Conservation (phyloP, 2,888 invertebrate genomes). For the Hartigia nigra region DNA sequence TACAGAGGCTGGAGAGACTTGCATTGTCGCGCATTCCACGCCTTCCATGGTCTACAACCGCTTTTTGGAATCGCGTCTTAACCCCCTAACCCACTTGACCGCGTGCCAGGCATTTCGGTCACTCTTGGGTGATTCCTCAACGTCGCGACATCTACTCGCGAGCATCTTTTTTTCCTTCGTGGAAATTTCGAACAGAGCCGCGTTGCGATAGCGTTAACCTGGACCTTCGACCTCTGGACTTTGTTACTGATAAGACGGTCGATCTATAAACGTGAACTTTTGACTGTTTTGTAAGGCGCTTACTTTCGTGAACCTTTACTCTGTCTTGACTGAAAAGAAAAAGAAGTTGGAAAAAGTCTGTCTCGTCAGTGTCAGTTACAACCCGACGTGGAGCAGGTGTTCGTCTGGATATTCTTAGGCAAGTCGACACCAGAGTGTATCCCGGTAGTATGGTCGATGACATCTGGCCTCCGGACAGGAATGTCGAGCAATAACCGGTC, state of each 20-base stretch:
- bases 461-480: conserved; percentile 58
- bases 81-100: conserved; percentile 43
- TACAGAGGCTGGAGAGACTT: background rate
- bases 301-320: no score
- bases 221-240: background rate
- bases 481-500: conserved; percentile 44
- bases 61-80: conserved; percentile 37
- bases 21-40: background rate
- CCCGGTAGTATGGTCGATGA: conserved; percentile 54
- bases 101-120: conserved; percentile 23
- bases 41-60: conserved; percentile 19
- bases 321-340: no score
- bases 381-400: conserved; percentile 7
- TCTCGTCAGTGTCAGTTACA: background rate
- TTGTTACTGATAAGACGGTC: background rate
- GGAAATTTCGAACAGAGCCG: background rate
- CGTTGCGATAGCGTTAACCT: background rate
- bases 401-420: conserved; percentile 34
- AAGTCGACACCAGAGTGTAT: conserved; percentile 16
- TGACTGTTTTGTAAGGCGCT: background rate
- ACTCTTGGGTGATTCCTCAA: background rate
- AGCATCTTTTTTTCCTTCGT: background rate
- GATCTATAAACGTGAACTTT: background rate
- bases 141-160: background rate
- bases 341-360: background rate